A percentile compares a stretch with the other conserved stretches of the same genome.
Conservation (phyloP, 1,140 invertebrate species). For the Diprion similis region DNA sequence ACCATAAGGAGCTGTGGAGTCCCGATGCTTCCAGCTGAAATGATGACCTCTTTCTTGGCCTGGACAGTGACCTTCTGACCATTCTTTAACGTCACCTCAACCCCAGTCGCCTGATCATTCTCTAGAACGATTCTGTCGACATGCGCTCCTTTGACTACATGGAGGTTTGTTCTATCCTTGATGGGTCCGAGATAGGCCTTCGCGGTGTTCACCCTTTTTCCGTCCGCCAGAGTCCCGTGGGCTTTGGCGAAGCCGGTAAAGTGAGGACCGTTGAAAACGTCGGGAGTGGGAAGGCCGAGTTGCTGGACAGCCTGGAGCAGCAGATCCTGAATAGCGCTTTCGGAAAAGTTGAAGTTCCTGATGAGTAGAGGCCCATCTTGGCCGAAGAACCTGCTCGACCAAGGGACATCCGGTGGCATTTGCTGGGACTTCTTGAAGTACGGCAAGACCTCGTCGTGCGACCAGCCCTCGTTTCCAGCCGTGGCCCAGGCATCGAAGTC, state of each 20-base stretch:
- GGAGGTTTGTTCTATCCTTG: constrained; percentile 70
- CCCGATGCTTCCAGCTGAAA: constrained; percentile 68
- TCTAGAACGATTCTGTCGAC: constrained; percentile 68
- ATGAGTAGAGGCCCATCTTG: constrained; percentile 46
- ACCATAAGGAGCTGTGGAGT: constrained; percentile 74
- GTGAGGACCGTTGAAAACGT: constrained; percentile 51
- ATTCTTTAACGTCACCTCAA: constrained; percentile 58
- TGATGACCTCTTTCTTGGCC: constrained; percentile 68
- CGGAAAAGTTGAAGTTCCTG: constrained; percentile 62
- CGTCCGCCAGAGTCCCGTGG: constrained; percentile 59
- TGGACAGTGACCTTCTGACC: constrained; percentile 48
- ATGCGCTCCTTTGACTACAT: constrained; percentile 68
- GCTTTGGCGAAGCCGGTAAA: constrained; percentile 62
- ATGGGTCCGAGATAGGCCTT: constrained; percentile 68
- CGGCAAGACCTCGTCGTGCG: constrained; percentile 65
- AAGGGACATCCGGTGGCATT: constrained; percentile 38
- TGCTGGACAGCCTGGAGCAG: constrained; percentile 52
- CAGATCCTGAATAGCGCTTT: constrained; percentile 45
- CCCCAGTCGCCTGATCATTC: constrained; percentile 44
- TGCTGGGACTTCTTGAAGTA: constrained; percentile 64
- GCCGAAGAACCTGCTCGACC: constrained; percentile 41
- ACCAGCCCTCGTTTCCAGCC: constrained; percentile 64
- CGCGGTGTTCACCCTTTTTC: constrained; percentile 69
- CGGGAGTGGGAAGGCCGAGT: constrained; percentile 52
- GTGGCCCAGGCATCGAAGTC: constrained; percentile 74